Evolutionary conservation across 2,888 invertebrate species (phyloP).

Genomic region (Drepanosiphum platanoidis): DNA sequence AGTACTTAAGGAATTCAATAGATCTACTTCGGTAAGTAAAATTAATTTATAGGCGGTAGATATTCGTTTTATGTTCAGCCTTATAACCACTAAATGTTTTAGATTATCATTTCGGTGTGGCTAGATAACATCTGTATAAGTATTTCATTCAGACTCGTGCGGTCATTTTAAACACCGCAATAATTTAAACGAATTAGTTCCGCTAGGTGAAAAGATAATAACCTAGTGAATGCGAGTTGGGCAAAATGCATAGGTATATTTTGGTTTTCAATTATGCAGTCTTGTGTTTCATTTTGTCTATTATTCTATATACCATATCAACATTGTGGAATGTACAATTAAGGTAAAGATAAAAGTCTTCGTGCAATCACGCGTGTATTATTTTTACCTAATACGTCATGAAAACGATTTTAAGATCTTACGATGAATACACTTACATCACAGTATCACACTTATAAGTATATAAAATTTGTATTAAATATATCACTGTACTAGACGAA

Average conservation of each 20-base stretch:
- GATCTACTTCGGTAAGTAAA: slow-evolving; percentile 11
- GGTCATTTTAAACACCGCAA: not conserved
- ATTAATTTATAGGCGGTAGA: slow-evolving; percentile 52
- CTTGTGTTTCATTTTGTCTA: not conserved
- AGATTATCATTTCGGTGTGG: slow-evolving; percentile 31
- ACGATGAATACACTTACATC: too few relatives aligned
- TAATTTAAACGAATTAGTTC: slow-evolving; percentile 39
- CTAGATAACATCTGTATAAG: slow-evolving; percentile 40
- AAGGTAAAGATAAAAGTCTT: not conserved
- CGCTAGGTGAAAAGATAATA: slow-evolving; percentile 10
- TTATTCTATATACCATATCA: too few relatives aligned
- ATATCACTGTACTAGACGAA: too few relatives aligned
- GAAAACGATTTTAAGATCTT: not conserved
- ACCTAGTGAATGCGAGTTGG: not conserved
- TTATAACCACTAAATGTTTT: slow-evolving; percentile 21
- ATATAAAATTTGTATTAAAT: too few relatives aligned
- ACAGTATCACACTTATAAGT: too few relatives aligned
- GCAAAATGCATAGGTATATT: not conserved
- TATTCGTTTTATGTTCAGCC: not conserved
- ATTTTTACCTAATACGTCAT: not conserved
- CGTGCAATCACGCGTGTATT: not conserved
- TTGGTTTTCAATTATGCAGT: slow-evolving; percentile 26
- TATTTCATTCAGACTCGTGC: slow-evolving; percentile 36
- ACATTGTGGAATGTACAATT: not conserved
- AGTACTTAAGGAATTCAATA: slow-evolving; percentile 33